phyloP scores from a whole-genome alignment of 2,888 invertebrate species.

The Eumacrocentrus americanus region DNA sequence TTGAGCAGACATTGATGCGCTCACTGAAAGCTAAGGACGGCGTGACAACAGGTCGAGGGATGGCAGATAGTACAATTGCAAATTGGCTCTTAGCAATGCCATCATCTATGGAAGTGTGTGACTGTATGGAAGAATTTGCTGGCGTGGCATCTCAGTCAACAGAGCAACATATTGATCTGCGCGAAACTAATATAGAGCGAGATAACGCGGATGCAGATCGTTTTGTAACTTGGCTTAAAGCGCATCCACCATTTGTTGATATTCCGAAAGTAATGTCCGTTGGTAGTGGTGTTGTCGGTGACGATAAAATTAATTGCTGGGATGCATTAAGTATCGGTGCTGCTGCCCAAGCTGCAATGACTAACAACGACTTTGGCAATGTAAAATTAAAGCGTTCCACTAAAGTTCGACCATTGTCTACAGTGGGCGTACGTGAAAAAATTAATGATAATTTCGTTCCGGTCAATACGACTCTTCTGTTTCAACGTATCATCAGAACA shows the following conservation, averaged over 20 bases:
- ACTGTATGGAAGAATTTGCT: background rate
- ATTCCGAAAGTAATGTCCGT: no score
- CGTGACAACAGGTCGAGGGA: background rate
- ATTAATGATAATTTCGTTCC: background rate
- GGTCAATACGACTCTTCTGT: background rate
- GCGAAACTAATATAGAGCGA: background rate
- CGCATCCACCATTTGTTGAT: no score
- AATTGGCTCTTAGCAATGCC: background rate
- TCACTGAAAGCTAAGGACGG: slow-evolving; percentile 44
- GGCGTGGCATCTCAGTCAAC: background rate
- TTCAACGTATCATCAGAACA: background rate
- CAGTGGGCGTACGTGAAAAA: background rate
- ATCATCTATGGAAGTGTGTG: background rate
- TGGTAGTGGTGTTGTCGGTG: no score
- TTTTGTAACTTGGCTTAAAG: no score
- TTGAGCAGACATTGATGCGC: slow-evolving; percentile 50
- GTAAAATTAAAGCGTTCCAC: background rate
- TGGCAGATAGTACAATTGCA: background rate
- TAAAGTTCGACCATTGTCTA: background rate
- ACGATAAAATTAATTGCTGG: no score
- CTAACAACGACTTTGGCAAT: no score
- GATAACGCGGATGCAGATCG: background rate
- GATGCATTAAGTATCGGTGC: no score
- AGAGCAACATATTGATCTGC: background rate
- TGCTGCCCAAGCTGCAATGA: no score